A percentile compares a stretch with the other conserved stretches of the same genome.
phyloP scores from a whole-genome alignment of 2,113 vertebrate species.

The Dasyornis broadbenti region DNA sequence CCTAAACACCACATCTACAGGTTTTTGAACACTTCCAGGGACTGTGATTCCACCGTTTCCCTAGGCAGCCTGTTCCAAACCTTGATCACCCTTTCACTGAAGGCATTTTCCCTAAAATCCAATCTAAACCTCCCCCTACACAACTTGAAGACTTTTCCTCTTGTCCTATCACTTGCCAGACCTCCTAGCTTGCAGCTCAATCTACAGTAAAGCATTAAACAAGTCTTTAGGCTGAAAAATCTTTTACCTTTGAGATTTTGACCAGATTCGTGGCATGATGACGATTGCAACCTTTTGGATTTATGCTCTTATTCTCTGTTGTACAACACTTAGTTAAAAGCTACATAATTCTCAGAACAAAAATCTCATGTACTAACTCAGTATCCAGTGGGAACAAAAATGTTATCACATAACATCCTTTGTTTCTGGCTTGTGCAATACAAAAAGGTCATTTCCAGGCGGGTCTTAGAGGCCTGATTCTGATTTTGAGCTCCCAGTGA shows the following conservation, averaged over 20 bases:
- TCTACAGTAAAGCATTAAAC: background rate
- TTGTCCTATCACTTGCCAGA: background rate
- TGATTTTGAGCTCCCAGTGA: background rate
- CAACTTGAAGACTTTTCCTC: background rate
- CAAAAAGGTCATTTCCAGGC: background rate
- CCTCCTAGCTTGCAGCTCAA: background rate
- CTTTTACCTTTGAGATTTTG: background rate
- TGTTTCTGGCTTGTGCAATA: background rate
- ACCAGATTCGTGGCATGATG: background rate
- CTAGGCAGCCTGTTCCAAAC: background rate
- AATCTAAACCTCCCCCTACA: background rate
- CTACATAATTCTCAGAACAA: background rate
- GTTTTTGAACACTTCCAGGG: background rate
- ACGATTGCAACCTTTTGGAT: background rate
- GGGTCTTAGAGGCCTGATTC: background rate
- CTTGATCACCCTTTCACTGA: background rate
- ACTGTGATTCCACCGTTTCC: background rate
- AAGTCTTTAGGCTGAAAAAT: background rate
- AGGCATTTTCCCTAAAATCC: background rate
- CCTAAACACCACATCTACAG: background rate
- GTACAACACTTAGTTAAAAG: background rate
- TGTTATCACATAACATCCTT: background rate
- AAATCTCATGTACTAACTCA: background rate
- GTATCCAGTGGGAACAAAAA: background rate
- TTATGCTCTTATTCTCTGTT: background rate